Evolutionary conservation across 2,113 vertebrate species (phyloP), one percentile per base, ranked within the genome.

Genomic region (Orcinus orca): DNA sequence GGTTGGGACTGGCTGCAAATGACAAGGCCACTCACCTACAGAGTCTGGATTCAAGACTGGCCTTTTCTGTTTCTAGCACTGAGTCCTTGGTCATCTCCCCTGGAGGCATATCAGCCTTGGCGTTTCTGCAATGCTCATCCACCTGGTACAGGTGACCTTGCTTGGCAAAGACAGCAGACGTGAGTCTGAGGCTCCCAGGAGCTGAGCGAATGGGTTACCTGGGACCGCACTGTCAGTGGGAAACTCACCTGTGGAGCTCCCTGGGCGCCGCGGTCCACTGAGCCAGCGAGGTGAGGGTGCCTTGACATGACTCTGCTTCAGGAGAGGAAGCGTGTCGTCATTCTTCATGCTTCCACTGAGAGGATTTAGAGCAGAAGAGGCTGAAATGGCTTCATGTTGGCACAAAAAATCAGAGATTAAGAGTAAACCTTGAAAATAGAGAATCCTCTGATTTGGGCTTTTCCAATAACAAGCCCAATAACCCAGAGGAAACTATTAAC

Each of bases 401-500:
- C 96, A 96, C 88, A 84, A 95, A 97, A 98, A 96, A 90, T 96
- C 73, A 74, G 90, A 98, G 98, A 98, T 98, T 98, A 98, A 99
- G 98, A 97, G 93, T 80, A 90, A 98, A 96, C 91, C 97, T 97
- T 90, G 95, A 97, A 98, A 98, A 98, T 96, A 97, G 97, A 93
- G 96, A 98, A 98, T 97, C 97, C 95, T 98, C 98, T 97, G 98
- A 99, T 98, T 98, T 98, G 98, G 96, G 97, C 98, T 97, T 98
- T 98, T 98, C 98, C 97, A 98, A 98, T 97, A 96, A 98, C 98
- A 96, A 98, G 91, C 93, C 97, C 98, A 98, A 98, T 99, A 99
- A 99, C 93, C 91, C 93, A 92, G 96, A 98, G 98, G 97, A 98
- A 98, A 98, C 97, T 98, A 98, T 99, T 99, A 99, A 98, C 98